Base-by-base conservation (phyloP, 30 jellyfish, hydroid and myxozoan species). In the Cassiopea andromeda region DNA sequence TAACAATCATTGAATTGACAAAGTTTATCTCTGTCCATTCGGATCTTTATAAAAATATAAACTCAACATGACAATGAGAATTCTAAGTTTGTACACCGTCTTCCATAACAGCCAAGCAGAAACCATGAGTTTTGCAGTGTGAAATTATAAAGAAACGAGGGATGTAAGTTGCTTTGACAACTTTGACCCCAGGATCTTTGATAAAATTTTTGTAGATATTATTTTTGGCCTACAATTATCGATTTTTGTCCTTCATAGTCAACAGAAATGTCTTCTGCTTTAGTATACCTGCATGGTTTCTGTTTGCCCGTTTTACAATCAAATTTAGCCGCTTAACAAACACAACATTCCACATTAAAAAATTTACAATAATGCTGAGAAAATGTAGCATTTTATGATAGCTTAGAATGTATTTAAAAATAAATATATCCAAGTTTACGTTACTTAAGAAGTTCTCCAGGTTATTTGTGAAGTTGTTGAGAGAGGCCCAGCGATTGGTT, bases 1-100 rank as follows among this genome's bases (percentile, higher is more conserved):
- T 38, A 87, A 70, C 70, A 87, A 87, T 46, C 74, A 12, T 57
- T 60, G 89, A 87, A 69, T 46, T 18, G 94, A 73, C 94, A 87
- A 87, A 77, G 87, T 79, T 17, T 68, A 87, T 27, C 86, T 80
- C 67, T 76, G 94, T 48, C 94, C 43, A 45, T 48, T 48, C 79
- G 59, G 90, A 77, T 61, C 82, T 87, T 87, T 87, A 87, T 87
- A 87, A 87, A 87, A 87, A 87, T 80, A 87, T 87, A 87, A 87
- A 87, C 94, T 87, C 78, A 87, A 64, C 87, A 17, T 87, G 94
- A 73, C 78, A 87, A 79, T 46, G 67, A 68, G 85, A 80, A 54
- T 59, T 67, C 94, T 87, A 87, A 78, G 83, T 87, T 87, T 87
- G 88, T 87, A 87, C 94, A 87, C 87, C 90, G 46, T 77, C 60